Percentiles rank a stretch among this genome's conserved stretches.
phyloP scores from a whole-genome alignment of 2,113 vertebrate genomes.

The Callipepla californica region DNA sequence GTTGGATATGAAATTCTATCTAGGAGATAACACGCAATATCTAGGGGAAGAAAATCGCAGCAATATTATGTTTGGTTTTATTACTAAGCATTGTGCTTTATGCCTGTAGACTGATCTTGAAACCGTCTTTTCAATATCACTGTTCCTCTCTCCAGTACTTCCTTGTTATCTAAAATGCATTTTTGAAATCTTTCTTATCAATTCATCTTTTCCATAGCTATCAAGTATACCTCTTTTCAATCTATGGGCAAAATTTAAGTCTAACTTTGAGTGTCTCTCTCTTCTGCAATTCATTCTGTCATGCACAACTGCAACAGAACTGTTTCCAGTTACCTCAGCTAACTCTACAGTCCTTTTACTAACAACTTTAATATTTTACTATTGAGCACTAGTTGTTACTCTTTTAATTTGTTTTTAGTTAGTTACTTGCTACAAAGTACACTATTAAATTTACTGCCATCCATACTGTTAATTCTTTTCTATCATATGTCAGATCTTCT shows the following conservation, averaged over 20 bases:
- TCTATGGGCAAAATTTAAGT: slow-evolving; percentile 11
- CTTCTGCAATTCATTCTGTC: background rate
- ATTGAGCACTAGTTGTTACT: background rate
- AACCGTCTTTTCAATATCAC: slow-evolving; percentile 1
- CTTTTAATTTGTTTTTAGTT: background rate
- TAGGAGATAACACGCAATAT: slow-evolving; percentile 39
- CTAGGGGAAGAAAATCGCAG: slow-evolving; percentile 37
- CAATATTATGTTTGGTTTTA: slow-evolving; percentile 58
- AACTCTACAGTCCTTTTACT: background rate
- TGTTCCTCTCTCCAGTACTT: slow-evolving; percentile 9
- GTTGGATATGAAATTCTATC: background rate
- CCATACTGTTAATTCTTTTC: background rate
- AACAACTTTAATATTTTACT: background rate
- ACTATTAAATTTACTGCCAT: background rate
- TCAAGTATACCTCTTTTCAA: background rate
- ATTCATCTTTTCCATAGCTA: slow-evolving; percentile 16
- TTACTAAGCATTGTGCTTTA: slow-evolving; percentile 50
- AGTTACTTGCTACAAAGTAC: background rate
- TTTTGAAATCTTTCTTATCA: background rate
- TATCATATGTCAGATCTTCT: background rate
- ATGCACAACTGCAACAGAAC: background rate
- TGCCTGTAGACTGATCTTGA: slow-evolving; percentile 38
- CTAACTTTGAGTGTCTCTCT: background rate
- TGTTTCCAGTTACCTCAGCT: background rate
- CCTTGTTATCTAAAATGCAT: slow-evolving; percentile 8